Conservation (phyloP, 2,113 vertebrate species). For the Probosciger aterrimus region DNA sequence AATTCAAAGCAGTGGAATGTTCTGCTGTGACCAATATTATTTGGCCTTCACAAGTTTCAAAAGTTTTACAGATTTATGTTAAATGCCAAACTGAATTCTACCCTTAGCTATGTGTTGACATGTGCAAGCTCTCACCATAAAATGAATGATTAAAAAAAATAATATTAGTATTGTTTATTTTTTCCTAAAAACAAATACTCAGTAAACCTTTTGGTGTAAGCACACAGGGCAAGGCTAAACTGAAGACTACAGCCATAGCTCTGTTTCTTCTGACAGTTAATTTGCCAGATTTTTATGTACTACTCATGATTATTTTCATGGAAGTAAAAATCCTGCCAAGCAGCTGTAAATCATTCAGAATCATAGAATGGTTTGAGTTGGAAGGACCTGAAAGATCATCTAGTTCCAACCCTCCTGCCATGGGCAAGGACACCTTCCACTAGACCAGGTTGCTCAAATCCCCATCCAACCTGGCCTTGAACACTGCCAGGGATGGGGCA, state of each 20-base stretch:
- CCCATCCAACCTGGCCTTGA: neutral
- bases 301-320: neutral
- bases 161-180: neutral
- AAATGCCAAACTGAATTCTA: neutral
- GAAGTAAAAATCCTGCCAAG: neutral
- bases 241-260: neutral
- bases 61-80: neutral
- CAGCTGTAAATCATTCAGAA: neutral
- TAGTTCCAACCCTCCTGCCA: neutral
- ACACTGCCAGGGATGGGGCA: neutral
- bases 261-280: neutral
- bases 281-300: neutral
- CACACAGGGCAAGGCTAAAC: neutral
- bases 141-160: neutral
- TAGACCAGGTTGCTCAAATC: neutral
- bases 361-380: neutral
- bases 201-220: neutral
- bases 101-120: neutral
- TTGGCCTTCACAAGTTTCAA: neutral
- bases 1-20: neutral
- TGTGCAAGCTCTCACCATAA: neutral
- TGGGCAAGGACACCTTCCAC: neutral
- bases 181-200: neutral
- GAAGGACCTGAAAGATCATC: neutral
- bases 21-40: neutral